phyloP scores from a whole-genome alignment of 1,140 invertebrate genomes.

The Dinothrombium tinctorium region DNA sequence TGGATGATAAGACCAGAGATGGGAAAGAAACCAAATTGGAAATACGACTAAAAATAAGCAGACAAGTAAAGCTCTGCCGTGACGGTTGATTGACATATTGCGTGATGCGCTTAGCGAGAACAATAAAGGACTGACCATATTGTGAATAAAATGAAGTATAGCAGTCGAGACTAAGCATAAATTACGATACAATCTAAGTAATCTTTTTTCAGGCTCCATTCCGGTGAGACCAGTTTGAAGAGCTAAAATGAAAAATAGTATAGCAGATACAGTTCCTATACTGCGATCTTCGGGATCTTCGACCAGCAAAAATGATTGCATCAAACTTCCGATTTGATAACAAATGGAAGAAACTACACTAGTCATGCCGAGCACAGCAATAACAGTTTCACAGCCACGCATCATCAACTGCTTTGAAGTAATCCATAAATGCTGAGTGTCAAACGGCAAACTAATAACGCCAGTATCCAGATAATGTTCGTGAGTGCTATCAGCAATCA shows the following conservation, averaged over 20 bases:
- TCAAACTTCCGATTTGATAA: conserved; percentile 61
- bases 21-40: conserved; percentile 44
- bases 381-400: conserved; percentile 68
- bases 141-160: conserved; percentile 44
- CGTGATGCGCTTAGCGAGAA: conserved; percentile 68
- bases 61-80: conserved; percentile 51
- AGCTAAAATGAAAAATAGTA: conserved; percentile 77
- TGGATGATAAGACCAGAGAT: conserved; percentile 57
- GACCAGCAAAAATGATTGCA: conserved; percentile 55
- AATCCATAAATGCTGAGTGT: conserved; percentile 1
- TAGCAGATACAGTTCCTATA: conserved; percentile 63
- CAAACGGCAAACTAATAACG: conserved; percentile 2
- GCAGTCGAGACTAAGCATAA: conserved; percentile 73
- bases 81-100: conserved; percentile 51
- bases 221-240: conserved; percentile 74
- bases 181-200: conserved; percentile 61
- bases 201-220: conserved; percentile 61
- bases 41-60: conserved; percentile 57
- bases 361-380: conserved; percentile 69
- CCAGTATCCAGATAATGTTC: not conserved
- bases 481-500: conserved; percentile 7
- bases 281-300: conserved; percentile 64
- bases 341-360: conserved; percentile 57
- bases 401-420: conserved; percentile 39
- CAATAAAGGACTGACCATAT: conserved; percentile 55